Conservation (phyloP, 2,888 invertebrate species). For the Mesorhabditis spiculigera region DNA sequence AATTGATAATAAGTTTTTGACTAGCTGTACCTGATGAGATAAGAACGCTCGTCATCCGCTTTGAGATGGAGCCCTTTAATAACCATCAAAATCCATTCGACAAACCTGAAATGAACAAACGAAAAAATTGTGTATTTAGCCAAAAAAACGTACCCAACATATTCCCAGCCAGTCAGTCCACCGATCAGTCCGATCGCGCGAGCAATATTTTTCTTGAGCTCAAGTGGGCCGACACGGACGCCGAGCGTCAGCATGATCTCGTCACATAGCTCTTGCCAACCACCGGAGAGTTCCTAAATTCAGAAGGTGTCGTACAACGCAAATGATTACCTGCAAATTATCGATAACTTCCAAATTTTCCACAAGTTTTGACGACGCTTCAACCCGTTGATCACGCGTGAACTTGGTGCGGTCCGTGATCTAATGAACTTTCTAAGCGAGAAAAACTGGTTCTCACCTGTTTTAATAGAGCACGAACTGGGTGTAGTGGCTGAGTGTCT, state of each 20-base stretch:
- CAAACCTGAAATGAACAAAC: background rate
- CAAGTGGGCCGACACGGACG: background rate
- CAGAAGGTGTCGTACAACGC: too few species aligned
- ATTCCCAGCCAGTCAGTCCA: constrained; percentile 2
- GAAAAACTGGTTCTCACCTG: too few species aligned
- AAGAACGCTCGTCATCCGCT: background rate
- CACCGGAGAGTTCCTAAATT: background rate
- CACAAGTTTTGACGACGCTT: too few species aligned
- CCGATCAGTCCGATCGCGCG: background rate
- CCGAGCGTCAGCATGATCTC: background rate
- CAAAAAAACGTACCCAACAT: background rate
- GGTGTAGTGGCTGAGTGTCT: too few species aligned
- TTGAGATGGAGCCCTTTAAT: background rate
- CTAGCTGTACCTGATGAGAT: background rate
- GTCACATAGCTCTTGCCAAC: constrained; percentile 1
- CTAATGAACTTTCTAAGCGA: too few species aligned
- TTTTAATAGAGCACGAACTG: too few species aligned
- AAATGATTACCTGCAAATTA: too few species aligned
- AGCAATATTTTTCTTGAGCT: background rate
- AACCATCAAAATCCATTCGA: background rate
- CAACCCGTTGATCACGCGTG: too few species aligned
- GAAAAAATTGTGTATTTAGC: background rate
- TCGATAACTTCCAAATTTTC: too few species aligned
- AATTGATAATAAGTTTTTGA: background rate
- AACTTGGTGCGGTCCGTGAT: too few species aligned